A percentile compares a stretch with the other conserved stretches of the same genome.
Evolutionary conservation across 2,888 invertebrate species (phyloP).

Genomic region (Lithophane leautieri): DNA sequence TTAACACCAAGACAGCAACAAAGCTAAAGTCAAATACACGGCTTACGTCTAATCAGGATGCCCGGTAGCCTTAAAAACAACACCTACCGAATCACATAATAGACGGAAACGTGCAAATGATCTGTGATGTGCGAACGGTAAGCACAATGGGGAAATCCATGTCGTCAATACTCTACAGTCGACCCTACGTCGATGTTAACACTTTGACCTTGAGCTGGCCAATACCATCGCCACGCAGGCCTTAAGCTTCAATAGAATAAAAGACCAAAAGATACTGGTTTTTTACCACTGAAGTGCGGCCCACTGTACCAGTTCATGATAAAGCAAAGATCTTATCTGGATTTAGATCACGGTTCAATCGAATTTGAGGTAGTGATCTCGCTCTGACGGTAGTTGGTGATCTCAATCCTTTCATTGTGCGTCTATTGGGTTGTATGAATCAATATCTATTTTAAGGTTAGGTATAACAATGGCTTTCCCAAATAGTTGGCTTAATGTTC

Average conservation of each 20-base stretch:
- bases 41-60: neutral
- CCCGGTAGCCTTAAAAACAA: constrained; percentile 18
- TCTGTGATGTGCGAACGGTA: constrained; percentile 43
- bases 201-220: neutral
- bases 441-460: neutral
- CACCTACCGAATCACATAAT: constrained; percentile 38
- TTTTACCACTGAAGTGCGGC: no score
- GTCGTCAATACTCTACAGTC: constrained; percentile 60
- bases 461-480: neutral
- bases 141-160: constrained; percentile 70
- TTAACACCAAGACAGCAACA: neutral
- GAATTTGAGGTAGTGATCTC: constrained; percentile 22
- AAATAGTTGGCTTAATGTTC: no score
- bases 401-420: constrained; percentile 10
- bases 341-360: constrained; percentile 48
- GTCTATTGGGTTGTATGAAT: neutral
- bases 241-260: neutral
- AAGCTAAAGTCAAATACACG: constrained; percentile 10
- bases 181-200: neutral
- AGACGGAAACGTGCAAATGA: constrained; percentile 57
- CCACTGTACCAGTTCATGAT: constrained; percentile 57
- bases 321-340: constrained; percentile 68
- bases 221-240: no score
- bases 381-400: constrained; percentile 6
- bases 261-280: neutral